A percentile compares a stretch with the other conserved stretches of the same genome.
Evolutionary conservation across 2,888 invertebrate genomes (phyloP).

Genomic region (Drosophila macrospina): DNA sequence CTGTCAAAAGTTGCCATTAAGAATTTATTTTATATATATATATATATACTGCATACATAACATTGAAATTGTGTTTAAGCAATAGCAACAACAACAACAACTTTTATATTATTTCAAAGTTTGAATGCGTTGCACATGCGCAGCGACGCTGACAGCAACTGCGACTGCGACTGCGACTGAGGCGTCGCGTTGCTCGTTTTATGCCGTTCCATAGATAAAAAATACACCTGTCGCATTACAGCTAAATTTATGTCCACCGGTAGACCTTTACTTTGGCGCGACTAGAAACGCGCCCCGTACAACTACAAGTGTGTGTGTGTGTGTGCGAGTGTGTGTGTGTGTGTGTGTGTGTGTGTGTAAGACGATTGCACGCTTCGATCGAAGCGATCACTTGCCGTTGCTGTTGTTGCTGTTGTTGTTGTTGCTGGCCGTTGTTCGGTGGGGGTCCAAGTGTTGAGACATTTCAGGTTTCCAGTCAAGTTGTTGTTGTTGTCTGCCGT

Average conservation of each 20-base stretch:
- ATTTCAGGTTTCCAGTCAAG: conserved; percentile 75
- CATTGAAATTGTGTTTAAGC: conserved; percentile 64
- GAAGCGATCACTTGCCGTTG: conserved; percentile 71
- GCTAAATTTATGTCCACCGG: conserved; percentile 85
- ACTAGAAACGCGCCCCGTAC: conserved; percentile 76
- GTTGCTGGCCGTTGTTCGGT: conserved; percentile 61
- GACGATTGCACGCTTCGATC: conserved; percentile 80
- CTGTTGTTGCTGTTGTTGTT: conserved; percentile 29
- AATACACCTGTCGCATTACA: conserved; percentile 85
- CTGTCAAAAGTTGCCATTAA: conserved; percentile 65
- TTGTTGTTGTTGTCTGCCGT: conserved; percentile 53
- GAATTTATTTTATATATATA: conserved; percentile 15
- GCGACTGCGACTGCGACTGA: conserved; percentile 25
- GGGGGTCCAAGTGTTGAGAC: conserved; percentile 82
- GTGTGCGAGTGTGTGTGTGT: conserved; percentile 22
- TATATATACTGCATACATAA: conserved; percentile 36
- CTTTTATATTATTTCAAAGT: conserved; percentile 69
- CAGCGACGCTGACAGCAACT: conserved; percentile 33
- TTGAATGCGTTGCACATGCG: conserved; percentile 79
- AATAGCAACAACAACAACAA: conserved; percentile 8
- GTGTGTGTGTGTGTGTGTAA: conserved; percentile 47
- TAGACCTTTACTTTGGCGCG: conserved; percentile 83
- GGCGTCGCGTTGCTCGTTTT: conserved; percentile 59
- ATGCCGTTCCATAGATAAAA: conserved; percentile 81
- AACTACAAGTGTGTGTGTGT: neutral